Percentiles rank a stretch among this genome's conserved stretches.
Conservation (phyloP, 2,113 vertebrate genomes). For the Leucosticte australis region DNA sequence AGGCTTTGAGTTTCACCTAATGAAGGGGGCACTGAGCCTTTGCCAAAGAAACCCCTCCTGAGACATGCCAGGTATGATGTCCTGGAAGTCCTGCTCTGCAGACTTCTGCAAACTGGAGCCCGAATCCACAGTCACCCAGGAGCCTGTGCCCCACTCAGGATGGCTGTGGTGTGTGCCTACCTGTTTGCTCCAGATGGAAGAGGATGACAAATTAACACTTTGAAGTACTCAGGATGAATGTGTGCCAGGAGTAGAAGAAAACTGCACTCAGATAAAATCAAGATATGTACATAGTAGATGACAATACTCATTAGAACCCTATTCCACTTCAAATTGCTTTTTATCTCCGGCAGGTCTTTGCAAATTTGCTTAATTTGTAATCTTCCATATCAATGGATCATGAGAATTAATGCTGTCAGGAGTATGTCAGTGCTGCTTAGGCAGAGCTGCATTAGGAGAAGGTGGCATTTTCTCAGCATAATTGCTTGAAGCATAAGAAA, state of each 20-base stretch:
- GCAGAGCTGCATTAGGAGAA: not conserved
- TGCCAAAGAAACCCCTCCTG: not conserved
- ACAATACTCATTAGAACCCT: conserved; percentile 2
- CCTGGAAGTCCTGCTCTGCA: not conserved
- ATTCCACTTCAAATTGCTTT: conserved; percentile 37
- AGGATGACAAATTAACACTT: conserved; percentile 41
- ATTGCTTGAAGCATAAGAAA: not conserved
- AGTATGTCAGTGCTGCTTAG: not conserved
- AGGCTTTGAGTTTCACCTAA: not conserved
- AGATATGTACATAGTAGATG: not conserved
- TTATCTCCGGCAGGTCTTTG: conserved; percentile 19
- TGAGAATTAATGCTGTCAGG: not conserved
- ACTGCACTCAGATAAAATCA: conserved; percentile 41
- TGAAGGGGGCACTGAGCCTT: not conserved
- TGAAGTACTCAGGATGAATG: conserved; percentile 26
- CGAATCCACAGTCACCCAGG: not conserved
- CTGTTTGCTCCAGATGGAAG: not conserved
- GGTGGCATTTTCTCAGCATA: not conserved
- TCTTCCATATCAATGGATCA: not conserved
- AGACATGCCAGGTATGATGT: not conserved
- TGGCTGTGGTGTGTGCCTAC: not conserved
- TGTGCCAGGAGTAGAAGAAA: conserved; percentile 39
- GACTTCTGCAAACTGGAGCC: not conserved
- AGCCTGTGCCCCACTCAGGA: conserved; percentile 19
- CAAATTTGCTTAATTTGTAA: conserved; percentile 22